These are phyloP conservation scores for Cyaniris semiargus DNA, from an alignment of 2,888 invertebrate genomes.

Conservation along the genomic window DNA sequence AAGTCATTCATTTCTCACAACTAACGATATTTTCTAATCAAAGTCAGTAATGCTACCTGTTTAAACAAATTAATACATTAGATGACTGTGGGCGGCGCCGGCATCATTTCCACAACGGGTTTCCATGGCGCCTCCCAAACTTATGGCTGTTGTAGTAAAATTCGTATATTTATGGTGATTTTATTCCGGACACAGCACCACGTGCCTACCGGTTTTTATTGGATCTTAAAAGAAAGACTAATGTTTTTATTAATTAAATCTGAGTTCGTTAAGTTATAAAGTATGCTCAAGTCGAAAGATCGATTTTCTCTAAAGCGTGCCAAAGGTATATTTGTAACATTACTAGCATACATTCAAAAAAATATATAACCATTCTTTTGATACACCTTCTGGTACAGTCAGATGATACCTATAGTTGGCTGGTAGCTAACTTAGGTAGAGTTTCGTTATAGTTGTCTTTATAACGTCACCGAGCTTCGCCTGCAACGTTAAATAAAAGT, in stretches of 20 bases:
- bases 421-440: no score
- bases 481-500: no score
- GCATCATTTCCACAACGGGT: slow-evolving; percentile 5
- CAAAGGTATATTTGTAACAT: no score
- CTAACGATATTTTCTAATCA: neutral
- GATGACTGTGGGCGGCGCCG: slow-evolving; percentile 10
- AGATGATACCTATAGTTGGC: no score
- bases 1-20: neutral
- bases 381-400: no score
- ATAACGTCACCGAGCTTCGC: no score
- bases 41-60: neutral
- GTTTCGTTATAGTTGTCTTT: no score
- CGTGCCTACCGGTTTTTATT: slow-evolving; percentile 19
- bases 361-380: no score
- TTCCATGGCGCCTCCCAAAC: slow-evolving; percentile 26
- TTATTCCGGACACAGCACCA: neutral
- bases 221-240: neutral
- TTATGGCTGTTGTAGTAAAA: slow-evolving; percentile 2
- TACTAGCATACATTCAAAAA: no score
- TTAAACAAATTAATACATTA: slow-evolving; percentile 5
- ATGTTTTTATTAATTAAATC: slow-evolving; percentile 10
- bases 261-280: neutral
- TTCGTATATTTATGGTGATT: slow-evolving; percentile 13
- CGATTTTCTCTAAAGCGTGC: no score
- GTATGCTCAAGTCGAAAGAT: no score